phyloP scores from a whole-genome alignment of 2,888 invertebrate genomes.

The Leucophenga maculata region DNA sequence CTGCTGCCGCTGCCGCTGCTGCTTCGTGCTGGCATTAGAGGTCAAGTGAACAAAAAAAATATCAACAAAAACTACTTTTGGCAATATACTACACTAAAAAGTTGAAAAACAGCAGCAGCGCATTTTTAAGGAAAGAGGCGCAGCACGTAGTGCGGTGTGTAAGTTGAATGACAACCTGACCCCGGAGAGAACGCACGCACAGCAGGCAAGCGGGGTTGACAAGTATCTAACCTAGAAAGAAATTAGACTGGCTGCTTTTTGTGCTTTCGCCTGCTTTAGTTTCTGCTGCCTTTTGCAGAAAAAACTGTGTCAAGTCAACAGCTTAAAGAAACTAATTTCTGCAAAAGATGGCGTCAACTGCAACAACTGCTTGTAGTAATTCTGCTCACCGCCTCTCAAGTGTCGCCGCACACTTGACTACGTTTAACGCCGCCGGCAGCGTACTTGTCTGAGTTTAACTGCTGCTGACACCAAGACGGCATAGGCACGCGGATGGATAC shows the following conservation, averaged over 20 bases:
- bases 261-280: too few relatives aligned
- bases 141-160: not conserved
- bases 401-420: not conserved
- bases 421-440: not conserved
- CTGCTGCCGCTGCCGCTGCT: not conserved
- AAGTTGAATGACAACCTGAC: slow-evolving; percentile 12
- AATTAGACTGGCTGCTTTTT: slow-evolving; percentile 8
- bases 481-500: too few relatives aligned
- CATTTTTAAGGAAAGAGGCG: too few relatives aligned
- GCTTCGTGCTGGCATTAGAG: slow-evolving; percentile 1
- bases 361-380: not conserved
- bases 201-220: not conserved
- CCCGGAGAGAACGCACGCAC: not conserved
- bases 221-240: slow-evolving; percentile 8
- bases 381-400: not conserved
- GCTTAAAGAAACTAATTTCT: not conserved
- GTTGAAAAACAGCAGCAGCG: too few relatives aligned
- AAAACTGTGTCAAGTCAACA: slow-evolving; percentile 10
- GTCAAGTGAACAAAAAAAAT: slow-evolving; percentile 17
- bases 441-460: slow-evolving; percentile 1
- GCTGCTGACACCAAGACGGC: not conserved
- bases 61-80: not conserved
- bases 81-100: too few relatives aligned
- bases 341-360: slow-evolving; percentile 17
- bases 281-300: too few relatives aligned